Base-by-base conservation (phyloP, 2,113 vertebrate genomes). In the Podocnemis expansa region DNA sequence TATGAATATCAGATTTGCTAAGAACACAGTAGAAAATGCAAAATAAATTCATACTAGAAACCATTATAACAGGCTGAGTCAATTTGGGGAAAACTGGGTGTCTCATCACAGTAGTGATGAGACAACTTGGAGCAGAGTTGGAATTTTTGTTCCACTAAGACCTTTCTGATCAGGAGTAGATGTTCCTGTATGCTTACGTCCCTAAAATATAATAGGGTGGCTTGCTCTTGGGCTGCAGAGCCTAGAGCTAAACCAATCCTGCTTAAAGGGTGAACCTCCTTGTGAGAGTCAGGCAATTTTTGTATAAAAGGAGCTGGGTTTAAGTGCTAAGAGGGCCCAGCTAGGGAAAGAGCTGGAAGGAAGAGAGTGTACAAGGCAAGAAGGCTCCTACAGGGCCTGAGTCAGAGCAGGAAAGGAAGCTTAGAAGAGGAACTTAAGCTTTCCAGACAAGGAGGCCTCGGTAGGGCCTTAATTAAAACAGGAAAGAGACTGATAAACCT, bases 111-210 rank as follows among this genome's bases (percentile, higher is more conserved):
- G 79, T 45, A 76, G 75, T 54, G 89, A n/a, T 31, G 55, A 55
- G 78, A 55, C 67, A 56, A 22, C 82, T 75, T 11, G 29, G n/a
- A 0, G 79, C 76, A 79, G 31, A 29, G 19, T 27, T 11, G 12
- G 24, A 27, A 27, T 76, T 67, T 27, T 88, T 54, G 60, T 80
- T 93, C 25, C 34, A 47, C 67, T 54, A 29, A 8, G 84, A 82
- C 83, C 81, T 90, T 92, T 88, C 78, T 31, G 54, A 14, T 0
- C 5, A 90, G 75, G 34, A 58, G 73, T 89, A 82, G 81, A 78
- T 58, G 4, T 51, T 94, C 75, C 85, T 83, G 43, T 93, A 54
- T 93, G 90, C 88, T 93, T 92, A 89, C 88, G 93, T 80, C 67
- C 85, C 45, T 93, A 89, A 84, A 92, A 9, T 38, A n/a, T 21